phyloP scores from a whole-genome alignment of 2,888 invertebrate species.

The Macrosiphum euphorbiae region DNA sequence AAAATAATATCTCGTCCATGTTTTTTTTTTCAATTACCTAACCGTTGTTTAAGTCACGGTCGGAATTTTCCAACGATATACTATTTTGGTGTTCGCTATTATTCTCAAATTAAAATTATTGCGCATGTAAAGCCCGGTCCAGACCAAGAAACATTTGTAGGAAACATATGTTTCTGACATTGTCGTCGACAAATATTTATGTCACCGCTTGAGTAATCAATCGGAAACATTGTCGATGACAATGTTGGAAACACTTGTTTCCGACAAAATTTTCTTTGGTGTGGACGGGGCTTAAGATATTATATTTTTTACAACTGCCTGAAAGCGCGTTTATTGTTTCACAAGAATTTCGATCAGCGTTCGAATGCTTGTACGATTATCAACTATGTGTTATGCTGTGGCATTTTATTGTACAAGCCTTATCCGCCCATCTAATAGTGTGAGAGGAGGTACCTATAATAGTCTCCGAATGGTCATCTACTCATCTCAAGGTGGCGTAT shows the following conservation, averaged over 20 bases:
- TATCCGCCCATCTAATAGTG: not conserved
- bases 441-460: not conserved
- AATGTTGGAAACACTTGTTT: too few species aligned
- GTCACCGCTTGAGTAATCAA: too few species aligned
- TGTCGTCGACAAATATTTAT: too few species aligned
- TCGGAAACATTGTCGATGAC: too few species aligned
- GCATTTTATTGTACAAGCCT: not conserved
- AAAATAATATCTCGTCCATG: not conserved
- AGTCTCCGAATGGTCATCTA: not conserved
- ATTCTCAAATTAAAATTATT: not conserved
- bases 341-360: not conserved
- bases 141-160: too few species aligned
- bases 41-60: not conserved
- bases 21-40: not conserved
- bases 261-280: too few species aligned
- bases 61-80: not conserved
- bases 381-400: not conserved
- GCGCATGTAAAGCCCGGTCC: too few species aligned
- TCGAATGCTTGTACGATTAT: not conserved
- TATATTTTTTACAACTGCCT: not conserved
- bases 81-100: not conserved
- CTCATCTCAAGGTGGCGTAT: not conserved
- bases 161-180: too few species aligned
- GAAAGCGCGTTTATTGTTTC: not conserved
- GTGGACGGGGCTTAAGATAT: too few species aligned